Percentiles rank a stretch among this genome's conserved stretches.
Conservation (phyloP, 1,140 invertebrate genomes). For the Sitodiplosis mosellana region DNA sequence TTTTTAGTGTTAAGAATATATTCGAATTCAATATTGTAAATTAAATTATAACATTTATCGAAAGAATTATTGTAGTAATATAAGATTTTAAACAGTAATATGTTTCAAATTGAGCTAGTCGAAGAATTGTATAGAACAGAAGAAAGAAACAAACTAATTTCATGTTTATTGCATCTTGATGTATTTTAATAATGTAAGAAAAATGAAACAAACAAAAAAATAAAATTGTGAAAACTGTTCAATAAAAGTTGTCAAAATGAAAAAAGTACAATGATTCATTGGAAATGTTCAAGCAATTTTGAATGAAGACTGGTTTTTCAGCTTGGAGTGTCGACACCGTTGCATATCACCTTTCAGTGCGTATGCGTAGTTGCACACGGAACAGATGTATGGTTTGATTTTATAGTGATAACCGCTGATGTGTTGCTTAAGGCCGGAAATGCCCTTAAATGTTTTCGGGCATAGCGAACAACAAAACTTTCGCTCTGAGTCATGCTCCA, state of each 20-base stretch:
- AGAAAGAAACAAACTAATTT: not conserved
- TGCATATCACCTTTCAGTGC: constrained; percentile 24
- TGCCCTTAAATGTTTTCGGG: constrained; percentile 17
- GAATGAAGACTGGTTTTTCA: not conserved
- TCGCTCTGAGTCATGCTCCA: not conserved
- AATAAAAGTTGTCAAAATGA: not conserved
- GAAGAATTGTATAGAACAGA: not conserved
- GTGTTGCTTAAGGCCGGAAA: constrained; percentile 19
- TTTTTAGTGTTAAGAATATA: not conserved
- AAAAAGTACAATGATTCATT: not conserved
- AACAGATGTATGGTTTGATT: constrained; percentile 18
- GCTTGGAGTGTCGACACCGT: constrained; percentile 14
- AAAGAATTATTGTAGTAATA: not conserved
- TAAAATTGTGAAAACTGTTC: not conserved
- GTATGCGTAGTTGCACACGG: constrained; percentile 17
- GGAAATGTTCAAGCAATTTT: not conserved
- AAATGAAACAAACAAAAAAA: not conserved
- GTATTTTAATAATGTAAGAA: not conserved
- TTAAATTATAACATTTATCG: not conserved
- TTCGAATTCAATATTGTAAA: not conserved
- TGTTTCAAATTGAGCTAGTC: not conserved
- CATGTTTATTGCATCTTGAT: constrained; percentile 1
- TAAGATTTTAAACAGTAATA: not conserved
- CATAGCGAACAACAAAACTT: constrained; percentile 8
- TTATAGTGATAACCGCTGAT: constrained; percentile 20